These are phyloP conservation scores for Loriculus beryllinus DNA, from an alignment of 2,797 vertebrate species.

Conservation along the genomic window DNA sequence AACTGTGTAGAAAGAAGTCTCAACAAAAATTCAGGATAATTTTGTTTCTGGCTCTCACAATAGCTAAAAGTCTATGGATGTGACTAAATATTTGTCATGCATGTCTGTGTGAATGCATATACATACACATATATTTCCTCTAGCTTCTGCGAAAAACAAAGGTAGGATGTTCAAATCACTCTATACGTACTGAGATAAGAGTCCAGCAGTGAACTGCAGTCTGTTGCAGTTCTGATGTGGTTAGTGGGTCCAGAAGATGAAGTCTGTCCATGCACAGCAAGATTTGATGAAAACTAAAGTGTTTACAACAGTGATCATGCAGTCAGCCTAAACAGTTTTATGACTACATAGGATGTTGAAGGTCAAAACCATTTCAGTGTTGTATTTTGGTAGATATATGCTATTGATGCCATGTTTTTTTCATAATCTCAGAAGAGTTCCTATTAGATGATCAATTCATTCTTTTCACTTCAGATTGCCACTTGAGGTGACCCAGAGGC, in stretches of 20 bases:
- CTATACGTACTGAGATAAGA: neutral
- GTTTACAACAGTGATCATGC: neutral
- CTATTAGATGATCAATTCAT: neutral
- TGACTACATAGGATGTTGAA: neutral
- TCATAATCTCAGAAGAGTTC: conserved; percentile 13
- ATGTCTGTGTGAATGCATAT: neutral
- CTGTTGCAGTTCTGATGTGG: neutral
- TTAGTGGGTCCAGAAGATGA: neutral
- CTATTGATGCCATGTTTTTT: neutral
- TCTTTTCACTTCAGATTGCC: conserved; percentile 4
- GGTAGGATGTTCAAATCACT: neutral
- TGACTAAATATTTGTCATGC: neutral
- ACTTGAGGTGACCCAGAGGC: neutral
- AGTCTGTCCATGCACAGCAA: neutral
- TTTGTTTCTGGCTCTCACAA: neutral
- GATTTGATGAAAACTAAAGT: conserved; percentile 32
- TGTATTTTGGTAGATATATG: neutral
- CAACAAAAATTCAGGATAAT: neutral
- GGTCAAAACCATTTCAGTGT: conserved; percentile 4
- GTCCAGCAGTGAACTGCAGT: neutral
- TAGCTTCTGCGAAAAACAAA: neutral
- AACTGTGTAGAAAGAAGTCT: neutral
- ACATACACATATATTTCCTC: neutral
- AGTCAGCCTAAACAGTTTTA: neutral
- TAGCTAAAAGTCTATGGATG: neutral